Percentiles rank a stretch among this genome's conserved stretches.
Conservation (phyloP, 2,797 vertebrate genomes). For the Leptodactylus fallax region DNA sequence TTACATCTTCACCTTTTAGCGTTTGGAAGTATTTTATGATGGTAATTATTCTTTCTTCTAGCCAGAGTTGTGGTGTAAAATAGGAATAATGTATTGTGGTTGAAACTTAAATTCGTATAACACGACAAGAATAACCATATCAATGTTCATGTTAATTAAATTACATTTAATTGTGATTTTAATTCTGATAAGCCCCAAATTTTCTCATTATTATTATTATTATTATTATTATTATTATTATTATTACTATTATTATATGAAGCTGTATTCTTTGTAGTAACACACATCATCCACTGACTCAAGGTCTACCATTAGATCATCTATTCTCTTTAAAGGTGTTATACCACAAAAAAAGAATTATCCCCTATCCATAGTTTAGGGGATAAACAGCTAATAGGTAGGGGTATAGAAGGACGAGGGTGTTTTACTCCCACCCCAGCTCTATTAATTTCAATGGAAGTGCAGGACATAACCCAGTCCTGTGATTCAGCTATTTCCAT, state of each 20-base stretch:
- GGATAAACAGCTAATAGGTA: no score
- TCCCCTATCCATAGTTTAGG: no score
- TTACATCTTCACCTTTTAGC: slow-evolving; percentile 57
- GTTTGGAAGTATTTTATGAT: slow-evolving; percentile 5
- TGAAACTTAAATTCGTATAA: slow-evolving; percentile 63
- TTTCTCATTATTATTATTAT: neutral
- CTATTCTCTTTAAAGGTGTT: no score
- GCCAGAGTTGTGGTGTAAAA: slow-evolving; percentile 45
- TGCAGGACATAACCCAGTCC: no score
- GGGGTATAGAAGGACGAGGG: no score
- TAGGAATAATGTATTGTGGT: slow-evolving; percentile 34
- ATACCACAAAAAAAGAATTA: no score
- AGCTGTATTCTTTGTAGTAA: neutral
- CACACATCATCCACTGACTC: no score
- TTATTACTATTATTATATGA: neutral
- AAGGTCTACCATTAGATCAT: no score
- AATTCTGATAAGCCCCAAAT: neutral
- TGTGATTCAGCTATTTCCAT: no score
- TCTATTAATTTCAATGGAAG: no score
- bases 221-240: neutral
- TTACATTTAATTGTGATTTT: neutral
- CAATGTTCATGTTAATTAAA: neutral
- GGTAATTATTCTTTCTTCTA: slow-evolving; percentile 54
- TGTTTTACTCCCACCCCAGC: no score
- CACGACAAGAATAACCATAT: slow-evolving; percentile 58